Conservation (phyloP, 1,140 invertebrate genomes). For the Oedothorax gibbosus region DNA sequence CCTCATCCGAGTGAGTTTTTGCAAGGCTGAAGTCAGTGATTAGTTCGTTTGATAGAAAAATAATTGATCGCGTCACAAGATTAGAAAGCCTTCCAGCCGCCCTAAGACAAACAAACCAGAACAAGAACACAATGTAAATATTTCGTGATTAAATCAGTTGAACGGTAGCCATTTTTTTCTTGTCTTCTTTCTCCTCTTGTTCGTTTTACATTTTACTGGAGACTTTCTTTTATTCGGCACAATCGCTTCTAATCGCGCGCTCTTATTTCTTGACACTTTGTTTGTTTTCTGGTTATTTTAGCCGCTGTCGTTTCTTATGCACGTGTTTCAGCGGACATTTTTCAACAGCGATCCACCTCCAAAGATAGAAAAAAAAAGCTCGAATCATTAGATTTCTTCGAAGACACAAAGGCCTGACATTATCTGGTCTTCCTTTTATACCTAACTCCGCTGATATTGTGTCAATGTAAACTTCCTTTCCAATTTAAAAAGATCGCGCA, state of each 20-base stretch:
- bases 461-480: slow-evolving; percentile 55
- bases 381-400: slow-evolving; percentile 58
- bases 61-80: slow-evolving; percentile 53
- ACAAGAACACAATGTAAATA: slow-evolving; percentile 60
- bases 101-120: slow-evolving; percentile 57
- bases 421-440: slow-evolving; percentile 56
- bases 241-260: slow-evolving; percentile 56
- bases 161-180: slow-evolving; percentile 41
- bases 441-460: slow-evolving; percentile 54
- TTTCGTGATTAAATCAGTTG: slow-evolving; percentile 59
- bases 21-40: slow-evolving; percentile 49
- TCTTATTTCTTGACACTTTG: slow-evolving; percentile 60
- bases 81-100: slow-evolving; percentile 23
- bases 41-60: slow-evolving; percentile 60
- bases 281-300: slow-evolving; percentile 60
- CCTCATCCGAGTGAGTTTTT: slow-evolving; percentile 45
- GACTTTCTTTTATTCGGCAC: slow-evolving; percentile 54
- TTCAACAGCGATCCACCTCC: neutral
- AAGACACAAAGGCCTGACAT: slow-evolving; percentile 52
- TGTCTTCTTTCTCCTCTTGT: slow-evolving; percentile 7
- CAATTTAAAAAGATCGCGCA: slow-evolving; percentile 35
- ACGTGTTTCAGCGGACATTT: slow-evolving; percentile 19
- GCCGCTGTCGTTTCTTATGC: slow-evolving; percentile 55
- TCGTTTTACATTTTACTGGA: slow-evolving; percentile 54
- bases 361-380: slow-evolving; percentile 38